Percentiles rank a stretch among this genome's conserved stretches.
Conservation (phyloP, 2,113 vertebrate species). For the Passer montanus region DNA sequence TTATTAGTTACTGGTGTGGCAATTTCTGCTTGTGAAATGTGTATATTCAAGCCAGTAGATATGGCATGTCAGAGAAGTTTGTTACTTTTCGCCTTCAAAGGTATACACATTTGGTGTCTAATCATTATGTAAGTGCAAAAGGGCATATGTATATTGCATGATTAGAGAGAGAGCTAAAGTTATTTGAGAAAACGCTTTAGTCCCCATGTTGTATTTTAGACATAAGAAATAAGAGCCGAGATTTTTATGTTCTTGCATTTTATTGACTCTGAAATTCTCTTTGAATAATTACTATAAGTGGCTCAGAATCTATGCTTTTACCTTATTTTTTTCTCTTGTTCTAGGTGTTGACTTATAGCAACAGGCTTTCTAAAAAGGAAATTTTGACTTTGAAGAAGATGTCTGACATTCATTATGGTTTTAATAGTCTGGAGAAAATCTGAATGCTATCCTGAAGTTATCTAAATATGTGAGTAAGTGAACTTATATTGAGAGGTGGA, state of each 20-base stretch:
- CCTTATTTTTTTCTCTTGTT: not conserved
- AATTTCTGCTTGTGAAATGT: not conserved
- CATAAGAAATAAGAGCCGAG: not conserved
- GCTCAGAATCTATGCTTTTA: not conserved
- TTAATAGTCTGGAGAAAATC: not conserved
- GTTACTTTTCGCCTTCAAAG: not conserved
- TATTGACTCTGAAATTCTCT: not conserved
- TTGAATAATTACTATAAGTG: not conserved
- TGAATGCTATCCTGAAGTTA: not conserved
- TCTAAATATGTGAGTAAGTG: not conserved
- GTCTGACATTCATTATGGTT: not conserved
- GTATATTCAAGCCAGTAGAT: not conserved
- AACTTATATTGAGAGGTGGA: not conserved
- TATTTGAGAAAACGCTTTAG: not conserved
- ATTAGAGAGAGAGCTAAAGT: not conserved
- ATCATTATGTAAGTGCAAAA: not conserved
- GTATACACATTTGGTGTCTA: not conserved
- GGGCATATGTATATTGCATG: not conserved
- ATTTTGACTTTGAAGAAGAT: not conserved
- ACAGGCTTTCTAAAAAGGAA: not conserved
- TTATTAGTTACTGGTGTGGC: not conserved
- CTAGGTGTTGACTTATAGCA: not conserved
- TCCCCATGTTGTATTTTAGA: not conserved
- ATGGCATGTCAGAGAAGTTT: not conserved
- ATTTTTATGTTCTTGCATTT: not conserved